phyloP scores from a whole-genome alignment of 2,888 invertebrate genomes.

The Pherbina coryleti region DNA sequence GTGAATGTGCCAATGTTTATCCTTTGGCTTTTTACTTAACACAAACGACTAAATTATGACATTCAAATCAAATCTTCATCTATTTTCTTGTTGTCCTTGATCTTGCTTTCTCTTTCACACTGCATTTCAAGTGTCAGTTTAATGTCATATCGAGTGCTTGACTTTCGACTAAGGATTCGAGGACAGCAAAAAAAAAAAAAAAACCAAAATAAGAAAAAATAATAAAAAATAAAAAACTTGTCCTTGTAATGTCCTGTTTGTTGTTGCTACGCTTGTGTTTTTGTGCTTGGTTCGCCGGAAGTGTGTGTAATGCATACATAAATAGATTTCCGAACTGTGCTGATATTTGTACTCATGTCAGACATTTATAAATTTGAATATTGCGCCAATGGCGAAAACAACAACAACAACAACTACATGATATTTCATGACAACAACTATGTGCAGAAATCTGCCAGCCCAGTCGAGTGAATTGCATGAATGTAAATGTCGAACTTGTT shows the following conservation, averaged over 20 bases:
- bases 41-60: constrained; percentile 22
- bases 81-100: neutral
- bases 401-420: constrained; percentile 1
- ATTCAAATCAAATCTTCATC: neutral
- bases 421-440: neutral
- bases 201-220: neutral
- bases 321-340: constrained; percentile 37
- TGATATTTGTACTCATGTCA: neutral
- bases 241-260: neutral
- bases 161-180: neutral
- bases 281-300: constrained; percentile 10
- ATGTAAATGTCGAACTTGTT: constrained; percentile 19
- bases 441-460: neutral
- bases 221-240: no score
- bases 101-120: neutral
- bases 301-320: constrained; percentile 41
- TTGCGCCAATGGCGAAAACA: constrained; percentile 46
- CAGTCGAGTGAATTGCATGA: neutral
- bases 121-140: neutral
- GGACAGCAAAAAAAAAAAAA: neutral
- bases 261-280: neutral
- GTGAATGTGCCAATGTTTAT: neutral
- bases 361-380: constrained; percentile 45
- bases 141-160: neutral
- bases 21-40: constrained; percentile 20